Evolutionary conservation across 37 sponge, comb jelly and placozoan species (phyloP).

Genomic region (Lycopodina hypogea): DNA sequence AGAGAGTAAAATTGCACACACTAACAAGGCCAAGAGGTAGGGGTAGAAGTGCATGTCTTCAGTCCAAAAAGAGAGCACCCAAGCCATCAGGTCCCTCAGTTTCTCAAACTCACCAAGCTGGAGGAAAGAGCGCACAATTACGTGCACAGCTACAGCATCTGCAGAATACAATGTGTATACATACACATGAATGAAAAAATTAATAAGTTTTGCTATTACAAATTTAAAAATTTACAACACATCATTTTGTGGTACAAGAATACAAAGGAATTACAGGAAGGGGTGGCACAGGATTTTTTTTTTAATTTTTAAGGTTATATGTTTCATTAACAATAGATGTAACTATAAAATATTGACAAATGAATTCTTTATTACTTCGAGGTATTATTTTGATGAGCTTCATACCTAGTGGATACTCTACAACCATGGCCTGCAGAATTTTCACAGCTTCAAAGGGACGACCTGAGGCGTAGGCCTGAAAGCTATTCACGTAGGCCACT

Average conservation of each 20-base stretch:
- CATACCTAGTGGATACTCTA: slow-evolving; percentile 53
- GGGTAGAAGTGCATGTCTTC: slow-evolving; percentile 48
- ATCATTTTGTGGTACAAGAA: not conserved
- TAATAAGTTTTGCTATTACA: too few species aligned
- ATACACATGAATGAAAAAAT: not conserved
- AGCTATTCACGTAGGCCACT: slow-evolving; percentile 23
- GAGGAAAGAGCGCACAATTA: slow-evolving; percentile 19
- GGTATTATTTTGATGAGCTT: too few species aligned
- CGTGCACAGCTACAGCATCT: slow-evolving; percentile 41
- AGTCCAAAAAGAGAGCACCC: slow-evolving; percentile 46
- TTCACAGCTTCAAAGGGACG: slow-evolving; percentile 23
- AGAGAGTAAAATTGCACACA: not conserved
- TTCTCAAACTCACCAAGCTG: slow-evolving; percentile 47
- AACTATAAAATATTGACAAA: too few species aligned
- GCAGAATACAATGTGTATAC: too few species aligned
- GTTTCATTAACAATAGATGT: too few species aligned
- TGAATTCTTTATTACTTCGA: too few species aligned
- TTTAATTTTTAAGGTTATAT: too few species aligned
- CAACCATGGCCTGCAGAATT: slow-evolving; percentile 18
- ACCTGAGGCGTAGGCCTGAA: slow-evolving; percentile 47
- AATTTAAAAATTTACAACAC: not conserved
- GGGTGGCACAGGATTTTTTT: too few species aligned
- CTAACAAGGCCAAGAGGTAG: slow-evolving; percentile 56
- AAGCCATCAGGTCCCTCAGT: slow-evolving; percentile 43
- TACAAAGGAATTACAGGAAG: not conserved